phyloP scores from a whole-genome alignment of 2,797 vertebrate species.

The Knipowitschia caucasica region DNA sequence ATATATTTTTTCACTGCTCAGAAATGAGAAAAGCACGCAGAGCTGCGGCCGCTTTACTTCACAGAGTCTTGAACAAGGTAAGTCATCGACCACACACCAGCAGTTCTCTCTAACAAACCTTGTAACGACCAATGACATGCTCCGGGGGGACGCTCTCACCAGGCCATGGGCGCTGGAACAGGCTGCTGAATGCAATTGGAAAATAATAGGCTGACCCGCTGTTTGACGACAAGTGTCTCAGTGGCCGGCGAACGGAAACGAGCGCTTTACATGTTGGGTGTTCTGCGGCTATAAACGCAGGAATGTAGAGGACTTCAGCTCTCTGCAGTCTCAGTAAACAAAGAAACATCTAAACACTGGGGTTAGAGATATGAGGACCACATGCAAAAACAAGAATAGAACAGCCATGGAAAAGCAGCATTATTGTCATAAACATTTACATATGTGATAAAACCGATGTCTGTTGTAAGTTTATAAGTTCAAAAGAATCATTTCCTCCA shows the following conservation, averaged over 20 bases:
- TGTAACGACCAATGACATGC: slow-evolving; percentile 48
- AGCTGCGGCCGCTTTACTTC: slow-evolving; percentile 47
- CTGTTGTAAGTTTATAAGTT: too few relatives aligned
- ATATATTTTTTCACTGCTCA: slow-evolving; percentile 65
- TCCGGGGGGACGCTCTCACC: slow-evolving; percentile 24
- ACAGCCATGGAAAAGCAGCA: too few relatives aligned
- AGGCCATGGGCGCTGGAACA: slow-evolving; percentile 11
- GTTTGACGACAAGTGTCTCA: slow-evolving; percentile 41
- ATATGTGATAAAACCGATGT: too few relatives aligned
- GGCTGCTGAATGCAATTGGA: slow-evolving; percentile 32
- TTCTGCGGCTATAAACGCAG: slow-evolving; percentile 51
- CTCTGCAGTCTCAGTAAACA: slow-evolving; percentile 45
- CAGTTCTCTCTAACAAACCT: slow-evolving; percentile 48
- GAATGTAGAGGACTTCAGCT: slow-evolving; percentile 47
- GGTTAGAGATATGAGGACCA: slow-evolving; percentile 25
- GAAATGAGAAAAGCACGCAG: slow-evolving; percentile 59
- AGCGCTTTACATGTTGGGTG: slow-evolving; percentile 33
- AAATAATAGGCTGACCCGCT: slow-evolving; percentile 33
- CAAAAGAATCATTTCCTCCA: too few relatives aligned
- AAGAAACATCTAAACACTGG: slow-evolving; percentile 32
- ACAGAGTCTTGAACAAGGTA: slow-evolving; percentile 53
- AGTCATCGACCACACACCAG: slow-evolving; percentile 41
- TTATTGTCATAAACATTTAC: too few relatives aligned
- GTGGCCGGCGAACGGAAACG: slow-evolving; percentile 30
- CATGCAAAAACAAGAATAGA: slow-evolving; percentile 28